phyloP scores from a whole-genome alignment of 2,888 invertebrate genomes.

The Lissocephala sabroskyi region DNA sequence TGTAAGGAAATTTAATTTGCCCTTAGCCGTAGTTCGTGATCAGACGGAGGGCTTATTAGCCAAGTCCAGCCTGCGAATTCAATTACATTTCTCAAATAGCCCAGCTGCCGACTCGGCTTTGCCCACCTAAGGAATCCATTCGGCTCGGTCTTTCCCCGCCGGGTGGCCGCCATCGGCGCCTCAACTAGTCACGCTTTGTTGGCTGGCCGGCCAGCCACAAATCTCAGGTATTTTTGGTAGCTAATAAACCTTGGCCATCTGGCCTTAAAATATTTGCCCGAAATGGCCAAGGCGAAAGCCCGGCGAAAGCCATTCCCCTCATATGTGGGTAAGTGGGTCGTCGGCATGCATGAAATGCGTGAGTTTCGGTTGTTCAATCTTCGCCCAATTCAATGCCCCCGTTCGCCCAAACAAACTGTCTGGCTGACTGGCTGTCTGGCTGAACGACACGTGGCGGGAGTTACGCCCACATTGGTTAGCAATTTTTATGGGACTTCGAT shows the following conservation, averaged over 20 bases:
- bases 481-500: constrained; percentile 47
- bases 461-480: constrained; percentile 36
- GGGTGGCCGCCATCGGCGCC: too few species aligned
- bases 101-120: too few species aligned
- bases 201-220: constrained; percentile 19
- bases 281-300: neutral
- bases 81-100: too few species aligned
- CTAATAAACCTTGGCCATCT: constrained; percentile 48
- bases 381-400: too few species aligned
- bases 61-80: too few species aligned
- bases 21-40: too few species aligned
- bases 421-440: neutral
- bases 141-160: too few species aligned
- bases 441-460: constrained; percentile 1
- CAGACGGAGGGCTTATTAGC: too few species aligned
- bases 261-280: constrained; percentile 51
- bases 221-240: constrained; percentile 58
- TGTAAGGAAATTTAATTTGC: too few species aligned
- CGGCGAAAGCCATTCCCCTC: constrained; percentile 7
- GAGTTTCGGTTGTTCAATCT: constrained; percentile 8
- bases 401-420: neutral
- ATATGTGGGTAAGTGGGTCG: constrained; percentile 56
- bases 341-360: constrained; percentile 30
- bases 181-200: too few species aligned
- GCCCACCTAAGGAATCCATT: too few species aligned